These are phyloP conservation scores for Pachymerium ferrugineum DNA, from an alignment of 2,888 invertebrate genomes.

Conservation along the genomic window DNA sequence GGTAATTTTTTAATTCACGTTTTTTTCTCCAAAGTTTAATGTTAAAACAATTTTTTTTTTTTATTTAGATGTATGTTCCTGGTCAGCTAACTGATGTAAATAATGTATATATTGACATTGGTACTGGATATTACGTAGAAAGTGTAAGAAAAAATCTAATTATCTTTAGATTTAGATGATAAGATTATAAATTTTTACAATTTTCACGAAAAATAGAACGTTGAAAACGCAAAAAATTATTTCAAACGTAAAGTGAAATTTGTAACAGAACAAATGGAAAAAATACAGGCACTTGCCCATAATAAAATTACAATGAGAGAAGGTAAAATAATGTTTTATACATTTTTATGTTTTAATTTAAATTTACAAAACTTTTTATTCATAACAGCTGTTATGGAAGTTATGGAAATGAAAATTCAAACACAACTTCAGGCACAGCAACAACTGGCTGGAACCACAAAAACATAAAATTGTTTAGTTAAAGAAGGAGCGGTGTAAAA, in stretches of 20 bases:
- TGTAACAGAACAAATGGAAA: constrained; percentile 33
- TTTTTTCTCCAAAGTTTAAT: background rate
- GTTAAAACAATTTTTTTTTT: constrained; percentile 33
- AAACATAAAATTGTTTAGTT: constrained; percentile 15
- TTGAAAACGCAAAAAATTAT: constrained; percentile 28
- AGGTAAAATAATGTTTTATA: background rate
- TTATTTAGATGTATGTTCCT: constrained; percentile 82
- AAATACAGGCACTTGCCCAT: constrained; percentile 24
- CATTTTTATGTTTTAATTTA: background rate
- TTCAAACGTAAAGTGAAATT: constrained; percentile 32
- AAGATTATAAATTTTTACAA: background rate
- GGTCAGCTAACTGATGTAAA: constrained; percentile 78
- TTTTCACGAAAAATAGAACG: constrained; percentile 8
- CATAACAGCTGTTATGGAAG: constrained; percentile 61
- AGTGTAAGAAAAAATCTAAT: constrained; percentile 63
- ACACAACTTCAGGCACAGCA: constrained; percentile 47
- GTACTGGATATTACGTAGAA: constrained; percentile 93
- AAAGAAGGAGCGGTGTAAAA: too few species aligned
- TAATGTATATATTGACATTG: constrained; percentile 88
- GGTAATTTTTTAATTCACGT: constrained; percentile 47
- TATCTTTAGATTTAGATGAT: background rate
- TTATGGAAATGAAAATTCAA: constrained; percentile 68
- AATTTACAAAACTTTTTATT: background rate
- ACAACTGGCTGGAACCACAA: constrained; percentile 31
- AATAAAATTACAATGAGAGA: constrained; percentile 30